Evolutionary conservation across 1,140 invertebrate species (phyloP), one percentile per base, ranked within the genome.

Genomic region (Platyscapa corneri): DNA sequence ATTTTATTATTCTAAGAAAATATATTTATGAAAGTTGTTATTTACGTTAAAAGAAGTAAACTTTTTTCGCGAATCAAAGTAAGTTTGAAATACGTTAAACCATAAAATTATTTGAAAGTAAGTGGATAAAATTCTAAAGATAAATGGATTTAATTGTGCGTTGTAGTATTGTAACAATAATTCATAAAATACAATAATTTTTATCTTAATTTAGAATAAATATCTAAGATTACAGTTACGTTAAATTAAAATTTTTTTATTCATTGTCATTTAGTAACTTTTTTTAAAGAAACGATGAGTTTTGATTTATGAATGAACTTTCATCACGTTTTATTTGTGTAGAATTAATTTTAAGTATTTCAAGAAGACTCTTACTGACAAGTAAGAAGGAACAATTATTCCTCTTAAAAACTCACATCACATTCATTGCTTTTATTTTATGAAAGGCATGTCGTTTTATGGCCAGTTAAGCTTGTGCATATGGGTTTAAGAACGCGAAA

Each of bases 351-450:
- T 74, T n/a, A 74, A 74, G 70, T 74, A 74, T 74, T 74, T 74
- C 37, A 74, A 74, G 70, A 74, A 72, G 37, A 72, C 42, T 74
- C 27, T 39, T 27, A 74, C 37, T 42, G 20, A n/a, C 37, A 18
- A 74, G 67, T 72, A 72, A 72, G 34, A 72, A 39, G 34, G 1
- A 42, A 74, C 37, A 74, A 74, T 42, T n/a, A 74, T 42, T 74
- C 27, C 37, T 74, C 70, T 42, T 18, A 2, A 42, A 74, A 39
- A 42, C 37, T 42, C 37, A 42, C 70, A 42, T 74, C 14, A 42
- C n/a, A 74, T 74, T 74, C 37, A 74, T 74, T 74, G 70, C 70
- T 42, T 74, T 23, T 74, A 74, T 74, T 74, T 74, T 74, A 42
- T 42, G 37, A 74, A 74, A 74, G 37, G 37, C 70, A 42, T 74